A percentile compares a stretch with the other conserved stretches of the same genome.
Conservation (phyloP, 2,797 vertebrate genomes). For the Protosalanx chinensis region DNA sequence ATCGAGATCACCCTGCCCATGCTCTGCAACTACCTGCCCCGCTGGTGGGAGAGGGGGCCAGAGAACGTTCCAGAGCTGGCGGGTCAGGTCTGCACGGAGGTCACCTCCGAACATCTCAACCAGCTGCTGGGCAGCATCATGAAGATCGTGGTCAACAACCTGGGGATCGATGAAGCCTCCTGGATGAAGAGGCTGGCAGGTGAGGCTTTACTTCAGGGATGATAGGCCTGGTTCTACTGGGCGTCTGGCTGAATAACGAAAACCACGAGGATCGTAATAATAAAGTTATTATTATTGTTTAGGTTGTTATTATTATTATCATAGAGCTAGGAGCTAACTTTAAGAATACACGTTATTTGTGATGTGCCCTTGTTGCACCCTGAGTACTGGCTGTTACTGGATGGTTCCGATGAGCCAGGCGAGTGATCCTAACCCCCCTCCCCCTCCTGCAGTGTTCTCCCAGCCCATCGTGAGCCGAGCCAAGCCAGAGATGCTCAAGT, state of each 20-base stretch:
- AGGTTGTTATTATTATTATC: too few relatives aligned
- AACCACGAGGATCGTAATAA: too few relatives aligned
- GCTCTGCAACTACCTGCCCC: slow-evolving; percentile 93
- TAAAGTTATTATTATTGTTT: too few relatives aligned
- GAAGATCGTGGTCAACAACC: slow-evolving; percentile 93
- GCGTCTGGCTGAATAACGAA: too few relatives aligned
- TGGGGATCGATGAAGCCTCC: slow-evolving; percentile 93
- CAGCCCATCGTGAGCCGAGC: slow-evolving; percentile 94
- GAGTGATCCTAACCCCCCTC: background rate
- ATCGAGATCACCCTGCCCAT: slow-evolving; percentile 95
- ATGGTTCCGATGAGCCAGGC: too few relatives aligned
- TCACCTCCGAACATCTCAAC: slow-evolving; percentile 90
- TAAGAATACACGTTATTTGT: background rate
- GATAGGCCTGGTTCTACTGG: background rate
- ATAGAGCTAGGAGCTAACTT: too few relatives aligned
- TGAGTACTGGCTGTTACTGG: background rate
- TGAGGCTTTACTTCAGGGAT: slow-evolving; percentile 45
- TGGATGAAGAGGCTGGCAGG: slow-evolving; percentile 98
- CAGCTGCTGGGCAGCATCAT: slow-evolving; percentile 92
- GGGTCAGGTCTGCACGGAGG: slow-evolving; percentile 75
- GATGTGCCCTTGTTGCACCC: background rate
- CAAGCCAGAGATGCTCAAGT: slow-evolving; percentile 86
- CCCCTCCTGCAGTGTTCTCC: slow-evolving; percentile 79
- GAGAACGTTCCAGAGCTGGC: slow-evolving; percentile 79
- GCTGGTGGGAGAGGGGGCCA: slow-evolving; percentile 90